These are phyloP conservation scores for Hirudo medicinalis DNA, from an alignment of 1,140 invertebrate genomes.

Conservation along the genomic window DNA sequence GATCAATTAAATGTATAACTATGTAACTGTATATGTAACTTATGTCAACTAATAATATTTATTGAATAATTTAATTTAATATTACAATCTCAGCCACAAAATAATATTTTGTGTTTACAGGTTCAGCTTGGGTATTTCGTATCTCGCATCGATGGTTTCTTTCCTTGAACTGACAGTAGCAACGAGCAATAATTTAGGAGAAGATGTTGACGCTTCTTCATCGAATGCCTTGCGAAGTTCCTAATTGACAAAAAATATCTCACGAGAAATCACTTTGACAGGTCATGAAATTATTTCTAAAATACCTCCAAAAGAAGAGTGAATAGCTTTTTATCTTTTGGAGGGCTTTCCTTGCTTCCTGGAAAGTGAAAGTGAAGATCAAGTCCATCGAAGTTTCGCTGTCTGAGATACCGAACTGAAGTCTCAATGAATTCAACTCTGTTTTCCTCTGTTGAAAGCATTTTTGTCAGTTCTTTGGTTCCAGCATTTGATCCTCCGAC, in stretches of 20 bases:
- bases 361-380: conserved; percentile 96
- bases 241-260: conserved; percentile 19
- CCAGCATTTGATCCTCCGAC: conserved; percentile 93
- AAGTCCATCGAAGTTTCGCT: conserved; percentile 80
- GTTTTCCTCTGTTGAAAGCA: conserved; percentile 25
- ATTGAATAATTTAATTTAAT: neutral
- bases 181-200: conserved; percentile 64
- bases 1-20: too few relatives aligned
- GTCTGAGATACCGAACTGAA: conserved; percentile 75
- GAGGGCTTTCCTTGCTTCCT: conserved; percentile 39
- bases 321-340: conserved; percentile 54
- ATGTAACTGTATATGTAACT: too few relatives aligned
- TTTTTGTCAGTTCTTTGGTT: conserved; percentile 64
- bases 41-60: neutral
- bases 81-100: too few relatives aligned
- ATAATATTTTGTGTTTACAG: conserved; percentile 28
- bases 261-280: neutral
- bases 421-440: conserved; percentile 75
- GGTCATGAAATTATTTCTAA: neutral
- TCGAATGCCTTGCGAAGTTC: conserved; percentile 51
- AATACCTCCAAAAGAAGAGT: conserved; percentile 42
- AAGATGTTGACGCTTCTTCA: conserved; percentile 64
- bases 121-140: conserved; percentile 8
- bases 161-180: conserved; percentile 47
- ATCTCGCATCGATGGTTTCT: conserved; percentile 16